Evolutionary conservation across 1,140 invertebrate species (phyloP).

Genomic region (Polypedilum pembai): DNA sequence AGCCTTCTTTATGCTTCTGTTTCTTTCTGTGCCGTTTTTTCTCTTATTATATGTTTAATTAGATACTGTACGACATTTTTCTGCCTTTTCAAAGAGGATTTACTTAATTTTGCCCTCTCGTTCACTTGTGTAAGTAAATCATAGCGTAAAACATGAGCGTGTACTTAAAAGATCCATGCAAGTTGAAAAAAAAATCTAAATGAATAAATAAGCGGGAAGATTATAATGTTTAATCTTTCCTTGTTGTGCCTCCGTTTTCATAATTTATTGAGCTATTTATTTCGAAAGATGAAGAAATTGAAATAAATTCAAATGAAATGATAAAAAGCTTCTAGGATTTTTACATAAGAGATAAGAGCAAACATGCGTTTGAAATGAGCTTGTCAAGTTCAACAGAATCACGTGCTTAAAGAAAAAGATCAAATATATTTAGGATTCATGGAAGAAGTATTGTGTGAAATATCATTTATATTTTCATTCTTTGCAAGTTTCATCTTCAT

Average conservation of each 20-base stretch:
- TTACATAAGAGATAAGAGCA: background rate
- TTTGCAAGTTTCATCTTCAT: background rate
- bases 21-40: background rate
- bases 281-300: slow-evolving; percentile 8
- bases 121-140: background rate
- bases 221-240: background rate
- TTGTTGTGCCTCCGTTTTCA: background rate
- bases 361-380: background rate
- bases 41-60: background rate
- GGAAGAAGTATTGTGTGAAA: no score
- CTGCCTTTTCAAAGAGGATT: background rate
- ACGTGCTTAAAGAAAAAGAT: background rate
- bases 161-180: no score
- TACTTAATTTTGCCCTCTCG: background rate
- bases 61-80: slow-evolving; percentile 13
- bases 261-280: background rate
- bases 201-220: background rate
- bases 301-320: background rate
- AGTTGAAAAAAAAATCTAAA: background rate
- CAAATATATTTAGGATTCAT: no score
- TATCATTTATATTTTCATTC: background rate
- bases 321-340: background rate
- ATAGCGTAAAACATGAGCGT: no score
- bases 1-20: slow-evolving; percentile 23
- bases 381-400: background rate